A percentile compares a stretch with the other conserved stretches of the same genome.
phyloP scores from a whole-genome alignment of 1,140 invertebrate species.

The Druon quercuslanigerum region DNA sequence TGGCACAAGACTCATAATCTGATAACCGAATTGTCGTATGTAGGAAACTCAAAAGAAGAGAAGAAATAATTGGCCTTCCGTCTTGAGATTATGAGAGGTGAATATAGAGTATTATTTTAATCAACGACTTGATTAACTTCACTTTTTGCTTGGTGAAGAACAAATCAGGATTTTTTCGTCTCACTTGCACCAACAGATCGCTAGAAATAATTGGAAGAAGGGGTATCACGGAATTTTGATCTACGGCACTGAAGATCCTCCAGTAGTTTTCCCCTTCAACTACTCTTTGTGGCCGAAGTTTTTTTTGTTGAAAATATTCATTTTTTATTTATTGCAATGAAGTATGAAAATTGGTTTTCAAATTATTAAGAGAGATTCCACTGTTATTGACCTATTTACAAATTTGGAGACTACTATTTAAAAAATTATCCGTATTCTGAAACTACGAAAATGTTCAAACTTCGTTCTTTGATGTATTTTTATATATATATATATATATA shows the following conservation, averaged over 20 bases:
- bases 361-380: too few species aligned
- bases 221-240: neutral
- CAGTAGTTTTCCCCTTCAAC: neutral
- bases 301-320: too few species aligned
- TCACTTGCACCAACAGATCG: neutral
- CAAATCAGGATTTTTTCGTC: constrained; percentile 2
- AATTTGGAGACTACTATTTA: too few species aligned
- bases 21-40: neutral
- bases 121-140: constrained; percentile 9
- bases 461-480: too few species aligned
- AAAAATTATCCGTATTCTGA: too few species aligned
- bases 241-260: neutral
- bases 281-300: neutral
- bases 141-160: constrained; percentile 1
- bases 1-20: too few species aligned
- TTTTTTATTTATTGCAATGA: too few species aligned
- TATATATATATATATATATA: too few species aligned
- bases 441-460: too few species aligned
- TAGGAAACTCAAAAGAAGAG: neutral
- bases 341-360: too few species aligned
- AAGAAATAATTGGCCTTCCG: neutral
- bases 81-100: neutral
- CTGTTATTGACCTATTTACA: too few species aligned
- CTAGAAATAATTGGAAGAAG: constrained; percentile 18
- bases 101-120: constrained; percentile 26